Evolutionary conservation across 2,888 invertebrate genomes (phyloP), one percentile per base, ranked within the genome.

Genomic region (Hemicrepidius hirtus): DNA sequence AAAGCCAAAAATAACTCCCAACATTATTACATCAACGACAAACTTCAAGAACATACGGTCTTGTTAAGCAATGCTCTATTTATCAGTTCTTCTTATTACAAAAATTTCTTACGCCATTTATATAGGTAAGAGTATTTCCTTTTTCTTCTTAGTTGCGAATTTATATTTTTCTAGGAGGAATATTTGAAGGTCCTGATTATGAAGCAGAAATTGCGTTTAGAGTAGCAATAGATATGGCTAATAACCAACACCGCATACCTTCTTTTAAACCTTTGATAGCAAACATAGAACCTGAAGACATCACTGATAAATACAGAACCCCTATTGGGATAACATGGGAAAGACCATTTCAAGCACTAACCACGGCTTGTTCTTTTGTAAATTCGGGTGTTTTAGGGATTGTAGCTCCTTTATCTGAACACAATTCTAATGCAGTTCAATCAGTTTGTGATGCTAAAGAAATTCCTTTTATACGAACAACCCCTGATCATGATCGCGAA

Each of bases 391-490:
- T 92, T 0, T 90, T 90, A 0, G 92, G 89, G 10, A 88, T 93
- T 68, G 90, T 94, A 78, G 78, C 93, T 0, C 92, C 93, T 0
- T 87, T 89, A 68, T 87, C 89, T 41, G 86, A 87, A 68, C 13
- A 69, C 40, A 88, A 90, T 3, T 87, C 91, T 0, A 88, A 89
- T 46, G 90, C 91, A 74, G 90, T 93, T 3, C 90, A 92, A 80
- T 91, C 92, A 16, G 88, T 93, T 74, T 92, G 92, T 80, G 91
- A 92, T 79, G 86, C 88, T 10, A 87, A 92, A 81, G 92, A 92
- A 80, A 88, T 94, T 57, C 93, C 93, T 0, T 90, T 92, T 79
- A 87, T 94, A 57, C 88, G 91, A 77, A 89, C 90, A 2, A 87
- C 88, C 74, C 91, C 90, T 89, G 90, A 90, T 72, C 77, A 82